Percentiles rank a stretch among this genome's conserved stretches.
Evolutionary conservation across 1,140 invertebrate species (phyloP).

Genomic region (Cardiocondyla obscurior): DNA sequence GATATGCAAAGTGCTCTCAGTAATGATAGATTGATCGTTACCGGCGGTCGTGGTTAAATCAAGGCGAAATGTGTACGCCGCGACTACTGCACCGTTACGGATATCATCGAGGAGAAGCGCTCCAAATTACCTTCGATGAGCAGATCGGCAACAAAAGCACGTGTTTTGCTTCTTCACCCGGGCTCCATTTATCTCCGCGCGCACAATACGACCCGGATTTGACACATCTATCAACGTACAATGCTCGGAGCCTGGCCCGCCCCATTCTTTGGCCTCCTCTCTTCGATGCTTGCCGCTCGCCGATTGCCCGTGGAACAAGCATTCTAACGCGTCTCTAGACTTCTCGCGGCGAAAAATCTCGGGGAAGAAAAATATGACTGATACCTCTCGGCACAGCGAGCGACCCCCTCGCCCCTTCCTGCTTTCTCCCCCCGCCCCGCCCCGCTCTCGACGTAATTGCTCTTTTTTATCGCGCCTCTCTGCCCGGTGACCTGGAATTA

Average conservation of each 20-base stretch:
- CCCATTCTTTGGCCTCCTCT: constrained; percentile 70
- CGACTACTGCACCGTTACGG: constrained; percentile 35
- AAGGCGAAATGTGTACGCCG: constrained; percentile 14
- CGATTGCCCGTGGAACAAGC: constrained; percentile 61
- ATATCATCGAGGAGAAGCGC: constrained; percentile 66
- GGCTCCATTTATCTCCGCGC: constrained; percentile 84
- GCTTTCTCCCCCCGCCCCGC: no score
- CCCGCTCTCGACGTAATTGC: constrained; percentile 67
- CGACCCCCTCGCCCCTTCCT: neutral
- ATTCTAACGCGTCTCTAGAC: constrained; percentile 56
- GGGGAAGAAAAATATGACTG: constrained; percentile 50
- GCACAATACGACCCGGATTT: constrained; percentile 85
- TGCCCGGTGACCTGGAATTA: constrained; percentile 17
- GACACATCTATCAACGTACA: constrained; percentile 85
- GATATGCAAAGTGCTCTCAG: constrained; percentile 32
- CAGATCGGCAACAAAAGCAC: constrained; percentile 83
- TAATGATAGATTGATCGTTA: constrained; percentile 51
- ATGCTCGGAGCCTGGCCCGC: constrained; percentile 68
- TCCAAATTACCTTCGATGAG: constrained; percentile 83
- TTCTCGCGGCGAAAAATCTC: constrained; percentile 6
- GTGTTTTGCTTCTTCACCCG: constrained; percentile 85
- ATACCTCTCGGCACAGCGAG: constrained; percentile 37
- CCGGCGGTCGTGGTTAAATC: constrained; percentile 36
- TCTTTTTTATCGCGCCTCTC: constrained; percentile 57
- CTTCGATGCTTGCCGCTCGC: neutral